Evolutionary conservation across 2,113 vertebrate genomes (phyloP).

Genomic region (Hippocampus mohnikei): DNA sequence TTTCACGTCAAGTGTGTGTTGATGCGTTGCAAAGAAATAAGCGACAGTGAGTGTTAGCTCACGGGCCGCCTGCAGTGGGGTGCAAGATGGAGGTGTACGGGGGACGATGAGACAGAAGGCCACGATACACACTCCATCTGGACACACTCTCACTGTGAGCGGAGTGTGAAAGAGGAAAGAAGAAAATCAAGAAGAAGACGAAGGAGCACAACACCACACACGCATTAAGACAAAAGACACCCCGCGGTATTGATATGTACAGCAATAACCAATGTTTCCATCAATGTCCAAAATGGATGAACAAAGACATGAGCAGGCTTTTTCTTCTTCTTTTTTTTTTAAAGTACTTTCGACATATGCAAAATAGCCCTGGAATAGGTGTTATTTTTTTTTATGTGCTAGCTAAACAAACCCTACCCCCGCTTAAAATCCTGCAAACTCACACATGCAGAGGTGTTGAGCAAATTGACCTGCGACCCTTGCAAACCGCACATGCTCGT

Average conservation of each 20-base stretch:
- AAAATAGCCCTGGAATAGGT: not conserved
- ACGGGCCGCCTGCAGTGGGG: constrained; percentile 31
- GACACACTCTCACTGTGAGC: constrained; percentile 56
- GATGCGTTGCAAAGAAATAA: not conserved
- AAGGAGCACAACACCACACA: not conserved
- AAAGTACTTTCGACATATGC: not conserved
- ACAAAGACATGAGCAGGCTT: not conserved
- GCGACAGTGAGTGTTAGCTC: constrained; percentile 8
- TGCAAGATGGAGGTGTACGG: constrained; percentile 52
- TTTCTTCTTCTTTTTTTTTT: not conserved
- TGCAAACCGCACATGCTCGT: constrained; percentile 54
- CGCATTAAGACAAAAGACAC: constrained; percentile 7
- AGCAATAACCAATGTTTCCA: constrained; percentile 17
- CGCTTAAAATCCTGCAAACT: constrained; percentile 27
- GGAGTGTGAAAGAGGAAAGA: constrained; percentile 47
- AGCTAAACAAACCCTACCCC: constrained; percentile 1
- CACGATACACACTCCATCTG: constrained; percentile 65
- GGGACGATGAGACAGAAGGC: constrained; percentile 59
- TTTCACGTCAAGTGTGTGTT: not conserved
- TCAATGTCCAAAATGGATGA: not conserved
- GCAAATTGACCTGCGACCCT: constrained; percentile 67
- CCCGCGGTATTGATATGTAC: constrained; percentile 33
- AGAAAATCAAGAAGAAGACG: constrained; percentile 17
- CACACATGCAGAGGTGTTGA: constrained; percentile 62
- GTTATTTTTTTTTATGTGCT: not conserved